Conservation (phyloP, 2,797 vertebrate genomes). For the Gadopsis bispinosus region DNA sequence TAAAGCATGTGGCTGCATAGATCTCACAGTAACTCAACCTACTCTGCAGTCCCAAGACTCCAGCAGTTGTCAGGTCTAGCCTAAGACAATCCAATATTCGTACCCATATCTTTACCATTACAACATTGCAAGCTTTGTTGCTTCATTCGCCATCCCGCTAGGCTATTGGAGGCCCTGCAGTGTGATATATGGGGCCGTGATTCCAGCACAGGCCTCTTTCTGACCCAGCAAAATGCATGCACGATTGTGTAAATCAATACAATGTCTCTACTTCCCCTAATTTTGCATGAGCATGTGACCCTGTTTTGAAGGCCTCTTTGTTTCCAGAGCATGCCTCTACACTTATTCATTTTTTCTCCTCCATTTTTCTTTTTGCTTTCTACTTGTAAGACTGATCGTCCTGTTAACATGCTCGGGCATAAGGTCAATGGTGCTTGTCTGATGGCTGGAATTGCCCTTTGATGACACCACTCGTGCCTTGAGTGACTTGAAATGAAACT, state of each 20-base stretch:
- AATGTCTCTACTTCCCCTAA: constrained; percentile 78
- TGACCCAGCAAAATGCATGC: constrained; percentile 71
- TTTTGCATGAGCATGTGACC: constrained; percentile 82
- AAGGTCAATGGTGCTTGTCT: constrained; percentile 77
- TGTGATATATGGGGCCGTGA: constrained; percentile 71
- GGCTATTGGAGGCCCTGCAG: constrained; percentile 52
- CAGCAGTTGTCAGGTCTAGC: constrained; percentile 68
- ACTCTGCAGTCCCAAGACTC: constrained; percentile 61
- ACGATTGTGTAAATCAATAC: constrained; percentile 84
- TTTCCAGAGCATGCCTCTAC: constrained; percentile 77
- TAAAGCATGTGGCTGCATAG: constrained; percentile 82
- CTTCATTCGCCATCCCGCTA: constrained; percentile 48
- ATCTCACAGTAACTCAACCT: constrained; percentile 75
- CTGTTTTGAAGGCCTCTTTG: constrained; percentile 85
- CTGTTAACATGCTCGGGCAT: constrained; percentile 67
- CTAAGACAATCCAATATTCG: constrained; percentile 72
- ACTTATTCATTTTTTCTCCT: constrained; percentile 71
- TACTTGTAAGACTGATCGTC: constrained; percentile 69
- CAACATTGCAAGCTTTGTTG: constrained; percentile 72
- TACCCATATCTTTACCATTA: constrained; percentile 65
- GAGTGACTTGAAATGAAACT: constrained; percentile 51
- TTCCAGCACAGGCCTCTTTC: constrained; percentile 67
- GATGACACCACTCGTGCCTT: constrained; percentile 44
- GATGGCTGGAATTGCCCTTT: constrained; percentile 66
- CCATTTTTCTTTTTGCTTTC: constrained; percentile 66